Evolutionary conservation across 2,113 vertebrate genomes (phyloP), one percentile per base, ranked within the genome.

Genomic region (Nyctereutes procyonoides): DNA sequence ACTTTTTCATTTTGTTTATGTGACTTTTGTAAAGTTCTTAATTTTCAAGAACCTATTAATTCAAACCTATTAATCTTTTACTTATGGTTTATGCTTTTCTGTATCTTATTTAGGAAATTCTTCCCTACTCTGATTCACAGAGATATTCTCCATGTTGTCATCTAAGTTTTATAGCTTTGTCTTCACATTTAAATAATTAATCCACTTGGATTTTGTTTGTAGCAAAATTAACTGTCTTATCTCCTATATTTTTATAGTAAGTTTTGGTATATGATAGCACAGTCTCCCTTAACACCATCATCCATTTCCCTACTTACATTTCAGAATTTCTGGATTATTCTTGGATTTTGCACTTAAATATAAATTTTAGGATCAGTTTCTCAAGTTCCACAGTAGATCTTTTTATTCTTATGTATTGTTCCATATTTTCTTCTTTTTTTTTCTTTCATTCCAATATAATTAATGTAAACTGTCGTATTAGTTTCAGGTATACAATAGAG

Each of bases 1-100:
- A 81, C 13, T 65, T 92, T 76, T 67, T 92, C 15, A 76, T 81
- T 95, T 77, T 92, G 73, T 51, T 87, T 91, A 6, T 38, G 62
- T n/a, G 38, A 84, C 63, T 69, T 93, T 93, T 88, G 51, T 76
- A 65, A 80, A 62, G 26, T 88, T 93, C 69, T 93, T 87, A 43
- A 77, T 93, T 71, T 95, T 43, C 43, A 43, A 43, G 43, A 43
- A 43, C 43, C 43, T 43, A 43, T 43, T 7, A 43, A 56, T 43
- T 87, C 24, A 88, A 60, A 84, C 28, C 38, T 89, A 35, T 48
- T 56, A 55, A 60, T 90, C 6, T 92, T 58, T 86, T 92, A 1
- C 43, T 77, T 87, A 71, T 56, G 8, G 35, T 63, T 56, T 87
- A 43, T 80, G 24, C 17, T 82, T 90, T 82, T n/a, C 12, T 60